These are phyloP conservation scores for Zhuqinia jingwanae DNA, from an alignment of 2,888 invertebrate species.

Conservation along the genomic window DNA sequence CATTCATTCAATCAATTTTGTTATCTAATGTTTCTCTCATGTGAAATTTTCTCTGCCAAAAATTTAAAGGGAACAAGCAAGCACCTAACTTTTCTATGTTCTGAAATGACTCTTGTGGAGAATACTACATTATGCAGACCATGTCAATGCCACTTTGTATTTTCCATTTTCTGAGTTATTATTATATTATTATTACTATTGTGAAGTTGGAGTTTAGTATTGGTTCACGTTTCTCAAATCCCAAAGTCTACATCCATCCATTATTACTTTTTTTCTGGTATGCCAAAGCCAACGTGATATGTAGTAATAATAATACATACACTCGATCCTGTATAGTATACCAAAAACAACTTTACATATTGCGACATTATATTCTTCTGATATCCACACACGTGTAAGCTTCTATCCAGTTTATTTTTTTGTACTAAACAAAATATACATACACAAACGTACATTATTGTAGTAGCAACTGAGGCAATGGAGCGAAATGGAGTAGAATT, in stretches of 20 bases:
- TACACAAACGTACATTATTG: not conserved
- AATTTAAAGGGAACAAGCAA: conserved; percentile 9
- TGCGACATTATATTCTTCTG: no score
- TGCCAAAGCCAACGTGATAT: not conserved
- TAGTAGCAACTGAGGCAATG: not conserved
- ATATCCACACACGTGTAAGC: no score
- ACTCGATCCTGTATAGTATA: no score
- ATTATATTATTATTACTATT: not conserved
- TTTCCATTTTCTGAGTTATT: not conserved
- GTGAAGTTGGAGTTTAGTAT: no score
- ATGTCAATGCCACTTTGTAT: no score
- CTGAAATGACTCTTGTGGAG: no score
- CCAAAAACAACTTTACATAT: no score
- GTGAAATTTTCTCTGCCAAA: not conserved
- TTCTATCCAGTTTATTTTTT: not conserved
- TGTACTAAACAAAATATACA: not conserved
- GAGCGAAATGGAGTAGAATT: conserved; percentile 55
- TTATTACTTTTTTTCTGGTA: not conserved
- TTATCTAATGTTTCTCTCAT: not conserved
- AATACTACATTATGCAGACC: no score
- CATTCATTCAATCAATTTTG: conserved; percentile 12
- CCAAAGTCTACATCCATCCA: not conserved
- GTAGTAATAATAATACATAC: no score
- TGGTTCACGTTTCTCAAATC: not conserved
- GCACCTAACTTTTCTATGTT: not conserved